phyloP scores from a whole-genome alignment of 2,113 vertebrate species.

The Plotosus lineatus region DNA sequence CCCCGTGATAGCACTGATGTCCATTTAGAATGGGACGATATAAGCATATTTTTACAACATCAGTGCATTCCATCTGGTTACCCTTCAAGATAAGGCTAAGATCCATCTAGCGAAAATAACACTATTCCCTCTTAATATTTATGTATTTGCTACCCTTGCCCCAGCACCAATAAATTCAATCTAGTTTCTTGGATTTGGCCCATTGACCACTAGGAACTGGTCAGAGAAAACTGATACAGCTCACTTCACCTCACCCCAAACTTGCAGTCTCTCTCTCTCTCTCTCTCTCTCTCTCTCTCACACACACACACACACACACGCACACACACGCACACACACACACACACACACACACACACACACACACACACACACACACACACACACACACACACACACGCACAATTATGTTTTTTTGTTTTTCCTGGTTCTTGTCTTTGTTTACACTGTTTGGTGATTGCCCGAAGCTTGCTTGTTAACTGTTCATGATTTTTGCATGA shows the following conservation, averaged over 20 bases:
- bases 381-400: background rate
- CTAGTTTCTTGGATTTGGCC: constrained; percentile 73
- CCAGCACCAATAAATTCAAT: constrained; percentile 77
- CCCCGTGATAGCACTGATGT: constrained; percentile 57
- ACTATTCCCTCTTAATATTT: constrained; percentile 68
- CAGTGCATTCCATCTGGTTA: constrained; percentile 75
- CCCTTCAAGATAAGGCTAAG: constrained; percentile 69
- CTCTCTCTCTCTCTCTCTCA: too few relatives aligned
- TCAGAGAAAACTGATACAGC: constrained; percentile 73
- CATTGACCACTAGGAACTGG: constrained; percentile 73
- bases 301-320: constrained; percentile 32
- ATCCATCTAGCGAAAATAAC: constrained; percentile 71
- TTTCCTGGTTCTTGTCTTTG: too few relatives aligned
- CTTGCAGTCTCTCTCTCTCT: too few relatives aligned
- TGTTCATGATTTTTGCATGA: too few relatives aligned
- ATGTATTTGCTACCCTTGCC: constrained; percentile 79
- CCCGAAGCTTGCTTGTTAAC: too few relatives aligned
- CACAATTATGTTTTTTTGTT: too few relatives aligned
- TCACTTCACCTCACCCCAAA: constrained; percentile 66
- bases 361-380: background rate
- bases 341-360: constrained; percentile 11
- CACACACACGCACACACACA: constrained; percentile 6
- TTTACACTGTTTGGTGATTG: too few relatives aligned
- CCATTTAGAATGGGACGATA: constrained; percentile 67
- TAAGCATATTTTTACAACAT: constrained; percentile 69